Base-by-base conservation (phyloP, 2,797 vertebrate species). In the Merluccius polli region DNA sequence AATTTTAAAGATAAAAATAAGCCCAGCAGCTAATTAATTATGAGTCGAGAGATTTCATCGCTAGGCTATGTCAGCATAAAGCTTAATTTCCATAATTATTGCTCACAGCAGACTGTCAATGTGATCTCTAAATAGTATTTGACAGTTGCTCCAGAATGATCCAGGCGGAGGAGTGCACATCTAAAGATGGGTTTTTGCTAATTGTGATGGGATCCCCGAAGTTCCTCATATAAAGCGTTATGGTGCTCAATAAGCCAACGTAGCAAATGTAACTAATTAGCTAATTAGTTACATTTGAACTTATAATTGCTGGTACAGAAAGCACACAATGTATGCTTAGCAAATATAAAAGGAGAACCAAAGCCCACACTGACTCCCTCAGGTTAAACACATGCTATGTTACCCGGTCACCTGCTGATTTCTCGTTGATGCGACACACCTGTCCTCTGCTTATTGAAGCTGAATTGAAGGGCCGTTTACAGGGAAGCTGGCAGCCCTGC, bases 71-170 rank as follows among this genome's bases (percentile, higher is more conserved):
- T 59, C 52, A 59, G 21, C 44, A 48, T 21, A n/a, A n/a, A 21
- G 48, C 5, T 63, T 27, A 27, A 63, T 63, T 27, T 7, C n/a
- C 52, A 63, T 63, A 63, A 63, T 63, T 27, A 24, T 63, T 27
- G 27, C 59, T 65, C 10, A 24, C 41, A 78, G 67, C 32, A 59
- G 79, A 79, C 87, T 88, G 83, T 83, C 48, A 74, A 82, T 78
- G 73, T 70, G 59, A 87, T 88, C 84, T 81, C 80, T 86, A 86
- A 83, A 90, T 77, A 84, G n/a, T 75, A 83, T 85, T 85, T 87
- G 88, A 81, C 74, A 52, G 65, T 76, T 63, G 72, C 48, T 76
- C 79, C 78, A 74, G 77, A 80, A 82, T 75, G 41, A 85, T 86
- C 70, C 73, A 70, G 24, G 68, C 71, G 74, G 79, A 79, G 75